Base-by-base conservation (phyloP, 2,797 vertebrate genomes). In the Platalea minor region DNA sequence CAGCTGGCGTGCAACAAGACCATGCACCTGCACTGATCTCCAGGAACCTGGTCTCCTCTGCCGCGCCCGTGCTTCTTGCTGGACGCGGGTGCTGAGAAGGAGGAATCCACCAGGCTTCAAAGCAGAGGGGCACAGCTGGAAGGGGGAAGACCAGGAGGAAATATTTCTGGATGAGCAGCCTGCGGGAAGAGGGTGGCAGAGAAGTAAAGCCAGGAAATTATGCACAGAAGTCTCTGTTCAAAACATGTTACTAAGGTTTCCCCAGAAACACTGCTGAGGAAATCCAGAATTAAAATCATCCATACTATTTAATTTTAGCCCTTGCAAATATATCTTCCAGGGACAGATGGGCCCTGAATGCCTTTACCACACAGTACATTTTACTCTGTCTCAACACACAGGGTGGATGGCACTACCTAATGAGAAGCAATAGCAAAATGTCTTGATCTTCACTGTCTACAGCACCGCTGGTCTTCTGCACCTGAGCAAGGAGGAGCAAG, bases 391-490 rank as follows among this genome's bases (percentile, higher is more conserved):
- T 84, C 64, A 51, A 28, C 11, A 43, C 8, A 4, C 33, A 53
- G 25, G 8, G 13, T 1, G 0, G 35, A 53, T 29, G 46, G n/a
- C 48, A 45, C 20, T 25, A 51, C 15, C 17, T 90, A 78, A 68
- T 8, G 16, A 84, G 28, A 33, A 92, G 37, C 0, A 1, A 33
- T 8, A 94, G 69, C 45, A 80, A 88, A 70, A 51, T 53, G 17
- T 8, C 54, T 63, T 72, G 35, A 85, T 50, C 25, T 72, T 23
- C 20, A 48, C n/a, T 50, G 28, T 16, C 41, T 60, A 41, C 33
- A 41, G 26, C 28, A 43, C 4, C 0, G 0, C 5, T 0, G 20
- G 41, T 6, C 25, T 56, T 50, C 84, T 56, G 53, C 2, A 39
- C 21, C 24, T 24, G 31, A 18, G 21, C 4, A 39, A 74, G 60